phyloP scores from a whole-genome alignment of 2,797 vertebrate genomes.

The Tadarida brasiliensis region DNA sequence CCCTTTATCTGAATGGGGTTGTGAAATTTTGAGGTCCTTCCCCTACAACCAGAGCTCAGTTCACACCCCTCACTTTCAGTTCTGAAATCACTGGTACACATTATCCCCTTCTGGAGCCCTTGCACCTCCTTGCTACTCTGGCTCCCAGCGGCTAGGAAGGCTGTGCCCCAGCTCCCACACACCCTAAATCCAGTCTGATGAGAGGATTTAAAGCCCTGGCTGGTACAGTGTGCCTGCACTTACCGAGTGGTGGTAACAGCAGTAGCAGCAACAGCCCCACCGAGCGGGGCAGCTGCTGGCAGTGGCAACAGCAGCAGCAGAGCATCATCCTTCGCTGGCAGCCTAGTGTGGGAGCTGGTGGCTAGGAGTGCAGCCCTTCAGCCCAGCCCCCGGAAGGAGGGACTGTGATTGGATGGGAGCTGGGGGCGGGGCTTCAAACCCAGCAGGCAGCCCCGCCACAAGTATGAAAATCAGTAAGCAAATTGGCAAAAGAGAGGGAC shows the following conservation, averaged over 20 bases:
- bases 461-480: neutral
- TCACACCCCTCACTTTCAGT: neutral
- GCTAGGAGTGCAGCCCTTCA: constrained; percentile 1
- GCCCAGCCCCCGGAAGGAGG: constrained; percentile 59
- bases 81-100: neutral
- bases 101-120: neutral
- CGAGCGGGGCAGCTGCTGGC: neutral
- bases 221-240: neutral
- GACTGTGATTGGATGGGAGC: constrained; percentile 70
- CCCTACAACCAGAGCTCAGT: neutral
- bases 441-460: constrained; percentile 4
- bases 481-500: neutral
- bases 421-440: constrained; percentile 43
- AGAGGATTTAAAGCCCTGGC: neutral
- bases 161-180: neutral
- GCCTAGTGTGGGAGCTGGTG: constrained; percentile 57
- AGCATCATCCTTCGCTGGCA: constrained; percentile 68
- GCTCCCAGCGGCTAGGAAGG: neutral
- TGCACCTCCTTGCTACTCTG: neutral
- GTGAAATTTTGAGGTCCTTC: neutral
- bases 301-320: neutral
- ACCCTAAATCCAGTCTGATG: neutral
- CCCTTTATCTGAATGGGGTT: constrained; percentile 2
- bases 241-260: constrained; percentile 65
- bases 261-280: constrained; percentile 70